A percentile compares a stretch with the other conserved stretches of the same genome.
These are phyloP conservation scores for Pipra filicauda DNA, from an alignment of 2,113 vertebrate species.

Conservation along the genomic window DNA sequence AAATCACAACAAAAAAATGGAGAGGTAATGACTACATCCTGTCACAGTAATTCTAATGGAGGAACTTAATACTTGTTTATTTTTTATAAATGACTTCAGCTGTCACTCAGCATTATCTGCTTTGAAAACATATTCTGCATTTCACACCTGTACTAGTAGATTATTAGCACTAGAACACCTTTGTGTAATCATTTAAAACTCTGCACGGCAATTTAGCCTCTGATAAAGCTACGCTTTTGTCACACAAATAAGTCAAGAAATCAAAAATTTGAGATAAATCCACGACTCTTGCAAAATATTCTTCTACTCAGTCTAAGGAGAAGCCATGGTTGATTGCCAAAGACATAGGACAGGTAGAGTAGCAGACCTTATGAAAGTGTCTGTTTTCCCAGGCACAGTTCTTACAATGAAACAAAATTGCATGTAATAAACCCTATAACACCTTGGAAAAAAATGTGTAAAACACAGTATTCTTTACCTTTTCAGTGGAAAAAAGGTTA, in stretches of 20 bases:
- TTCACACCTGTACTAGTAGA: background rate
- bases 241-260: background rate
- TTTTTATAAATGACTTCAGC: background rate
- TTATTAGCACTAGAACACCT: background rate
- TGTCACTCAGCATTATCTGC: background rate
- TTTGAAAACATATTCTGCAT: background rate
- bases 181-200: background rate
- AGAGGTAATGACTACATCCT: background rate
- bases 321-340: background rate
- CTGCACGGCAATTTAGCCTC: background rate
- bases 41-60: background rate
- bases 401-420: background rate
- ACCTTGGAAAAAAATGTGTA: background rate
- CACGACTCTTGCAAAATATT: background rate
- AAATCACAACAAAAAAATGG: background rate
- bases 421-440: background rate
- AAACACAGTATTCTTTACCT: background rate
- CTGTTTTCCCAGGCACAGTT: background rate
- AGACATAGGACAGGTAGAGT: background rate
- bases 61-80: background rate
- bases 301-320: background rate
- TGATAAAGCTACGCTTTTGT: background rate
- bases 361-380: background rate
- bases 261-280: background rate
- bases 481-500: background rate